These are phyloP conservation scores for Apis florea DNA, from an alignment of 1,140 invertebrate genomes.

Conservation along the genomic window DNA sequence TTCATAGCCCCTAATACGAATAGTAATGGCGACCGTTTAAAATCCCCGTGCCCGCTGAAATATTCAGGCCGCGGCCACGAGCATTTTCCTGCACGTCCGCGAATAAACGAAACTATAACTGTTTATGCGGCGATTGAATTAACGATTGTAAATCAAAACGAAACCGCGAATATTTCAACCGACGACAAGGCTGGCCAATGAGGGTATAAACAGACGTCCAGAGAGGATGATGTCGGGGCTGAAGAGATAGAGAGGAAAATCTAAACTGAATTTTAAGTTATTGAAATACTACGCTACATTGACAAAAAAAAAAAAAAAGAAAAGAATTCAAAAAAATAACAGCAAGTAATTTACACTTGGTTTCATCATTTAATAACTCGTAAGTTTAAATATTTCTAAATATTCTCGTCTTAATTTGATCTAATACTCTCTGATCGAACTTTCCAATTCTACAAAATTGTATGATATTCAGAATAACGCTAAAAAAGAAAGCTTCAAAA, in stretches of 20 bases:
- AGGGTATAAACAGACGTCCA: not conserved
- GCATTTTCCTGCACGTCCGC: not conserved
- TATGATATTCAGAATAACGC: too few species aligned
- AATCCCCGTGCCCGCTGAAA: constrained; percentile 4
- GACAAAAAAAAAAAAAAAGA: too few species aligned
- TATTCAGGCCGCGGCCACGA: constrained; percentile 10
- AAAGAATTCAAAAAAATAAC: too few species aligned
- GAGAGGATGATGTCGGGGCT: not conserved
- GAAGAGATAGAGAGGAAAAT: not conserved
- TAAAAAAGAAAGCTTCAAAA: too few species aligned
- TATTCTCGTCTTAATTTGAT: too few species aligned
- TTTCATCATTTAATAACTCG: too few species aligned
- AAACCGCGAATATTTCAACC: constrained; percentile 15
- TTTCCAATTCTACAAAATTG: too few species aligned
- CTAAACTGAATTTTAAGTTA: not conserved
- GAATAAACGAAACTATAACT: constrained; percentile 22
- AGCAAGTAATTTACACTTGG: too few species aligned
- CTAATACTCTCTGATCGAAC: too few species aligned
- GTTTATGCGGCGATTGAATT: constrained; percentile 18
- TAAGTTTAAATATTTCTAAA: too few species aligned
- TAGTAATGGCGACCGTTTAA: constrained; percentile 36
- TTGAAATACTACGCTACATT: too few species aligned
- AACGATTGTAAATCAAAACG: constrained; percentile 30
- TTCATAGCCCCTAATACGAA: constrained; percentile 45
- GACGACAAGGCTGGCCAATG: not conserved